Conservation (phyloP, 2,113 vertebrate species). For the Aix galericulata region DNA sequence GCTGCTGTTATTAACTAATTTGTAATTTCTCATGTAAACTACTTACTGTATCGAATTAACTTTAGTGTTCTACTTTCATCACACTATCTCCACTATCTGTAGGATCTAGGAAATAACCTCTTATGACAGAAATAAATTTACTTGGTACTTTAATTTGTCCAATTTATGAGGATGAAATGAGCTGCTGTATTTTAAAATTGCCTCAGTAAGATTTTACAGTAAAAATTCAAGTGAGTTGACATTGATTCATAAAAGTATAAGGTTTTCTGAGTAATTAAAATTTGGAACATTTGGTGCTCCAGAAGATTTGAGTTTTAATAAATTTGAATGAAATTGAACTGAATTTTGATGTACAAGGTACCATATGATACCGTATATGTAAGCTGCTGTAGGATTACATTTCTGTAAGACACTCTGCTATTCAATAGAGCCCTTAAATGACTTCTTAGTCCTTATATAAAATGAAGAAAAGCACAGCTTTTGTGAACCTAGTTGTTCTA, state of each 20-base stretch:
- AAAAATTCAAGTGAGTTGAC: neutral
- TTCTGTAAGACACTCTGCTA: neutral
- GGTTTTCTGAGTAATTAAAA: constrained; percentile 1
- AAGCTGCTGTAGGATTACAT: neutral
- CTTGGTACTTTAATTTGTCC: neutral
- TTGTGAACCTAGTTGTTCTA: neutral
- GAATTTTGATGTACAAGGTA: neutral
- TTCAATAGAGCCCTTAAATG: neutral
- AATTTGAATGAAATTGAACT: neutral
- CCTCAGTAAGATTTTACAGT: neutral
- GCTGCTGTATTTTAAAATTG: neutral
- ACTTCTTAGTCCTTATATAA: neutral
- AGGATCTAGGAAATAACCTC: neutral
- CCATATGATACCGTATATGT: neutral
- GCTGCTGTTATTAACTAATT: neutral
- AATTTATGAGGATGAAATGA: neutral
- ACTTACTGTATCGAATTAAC: neutral
- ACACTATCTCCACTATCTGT: neutral
- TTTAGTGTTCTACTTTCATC: neutral
- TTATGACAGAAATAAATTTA: neutral
- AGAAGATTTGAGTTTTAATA: constrained; percentile 12
- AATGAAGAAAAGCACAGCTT: neutral
- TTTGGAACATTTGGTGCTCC: neutral
- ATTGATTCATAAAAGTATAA: neutral
- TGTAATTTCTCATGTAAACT: neutral